These are phyloP conservation scores for Clivina fossor DNA, from an alignment of 2,888 invertebrate genomes.

Conservation along the genomic window DNA sequence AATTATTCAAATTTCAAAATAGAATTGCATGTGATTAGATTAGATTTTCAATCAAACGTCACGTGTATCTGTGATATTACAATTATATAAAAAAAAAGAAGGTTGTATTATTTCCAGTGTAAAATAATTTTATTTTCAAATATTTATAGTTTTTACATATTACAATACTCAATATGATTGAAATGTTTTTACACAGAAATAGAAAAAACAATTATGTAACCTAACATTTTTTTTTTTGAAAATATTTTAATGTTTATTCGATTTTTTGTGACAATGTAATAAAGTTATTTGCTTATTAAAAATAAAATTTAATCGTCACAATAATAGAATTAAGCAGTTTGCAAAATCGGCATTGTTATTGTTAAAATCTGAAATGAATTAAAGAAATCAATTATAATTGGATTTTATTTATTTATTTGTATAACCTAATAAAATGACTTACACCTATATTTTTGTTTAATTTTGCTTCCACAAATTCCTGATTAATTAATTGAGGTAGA, in stretches of 20 bases:
- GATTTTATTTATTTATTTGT: background rate
- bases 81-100: constrained; percentile 19
- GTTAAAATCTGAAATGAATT: constrained; percentile 49
- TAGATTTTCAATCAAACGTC: constrained; percentile 18
- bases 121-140: no score
- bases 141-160: no score
- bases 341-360: constrained; percentile 48
- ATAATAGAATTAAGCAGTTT: constrained; percentile 6
- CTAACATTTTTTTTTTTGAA: no score
- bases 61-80: constrained; percentile 29
- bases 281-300: background rate
- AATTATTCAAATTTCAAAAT: background rate
- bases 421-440: constrained; percentile 37
- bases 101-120: no score
- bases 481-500: constrained; percentile 66
- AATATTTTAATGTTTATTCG: no score
- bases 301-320: background rate
- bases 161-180: no score
- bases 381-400: constrained; percentile 23
- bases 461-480: constrained; percentile 56
- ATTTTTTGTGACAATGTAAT: no score
- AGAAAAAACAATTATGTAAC: no score
- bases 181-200: no score
- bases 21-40: constrained; percentile 21
- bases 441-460: constrained; percentile 60